A percentile compares a stretch with the other conserved stretches of the same genome.
These are phyloP conservation scores for Poeciliopsis paucimaculata DNA, from an alignment of 2,797 vertebrate species.

Conservation along the genomic window DNA sequence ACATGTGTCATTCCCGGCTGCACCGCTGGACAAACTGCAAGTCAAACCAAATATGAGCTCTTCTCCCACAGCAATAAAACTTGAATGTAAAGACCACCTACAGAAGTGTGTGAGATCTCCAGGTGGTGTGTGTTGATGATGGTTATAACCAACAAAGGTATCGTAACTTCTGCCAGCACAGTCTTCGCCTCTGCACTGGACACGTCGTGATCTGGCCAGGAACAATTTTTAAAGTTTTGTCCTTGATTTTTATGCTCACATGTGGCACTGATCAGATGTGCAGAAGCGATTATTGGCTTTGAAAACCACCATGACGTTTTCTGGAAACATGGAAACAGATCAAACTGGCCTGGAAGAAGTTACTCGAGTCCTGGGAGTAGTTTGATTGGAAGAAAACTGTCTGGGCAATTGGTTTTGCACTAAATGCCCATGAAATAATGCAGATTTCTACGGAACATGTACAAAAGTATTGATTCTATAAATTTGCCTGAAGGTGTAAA, in stretches of 20 bases:
- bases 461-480: constrained; percentile 11
- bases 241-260: constrained; percentile 21
- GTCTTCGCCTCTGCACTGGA: neutral
- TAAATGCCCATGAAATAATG: constrained; percentile 41
- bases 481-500: constrained; percentile 19
- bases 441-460: constrained; percentile 23
- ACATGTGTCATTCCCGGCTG: neutral
- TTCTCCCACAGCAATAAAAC: constrained; percentile 45
- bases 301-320: constrained; percentile 20
- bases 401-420: constrained; percentile 46
- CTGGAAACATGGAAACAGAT: constrained; percentile 20
- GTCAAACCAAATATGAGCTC: constrained; percentile 22
- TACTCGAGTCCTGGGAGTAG: constrained; percentile 5
- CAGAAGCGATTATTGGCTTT: constrained; percentile 10
- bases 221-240: neutral
- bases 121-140: neutral
- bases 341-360: constrained; percentile 14
- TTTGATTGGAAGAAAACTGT: constrained; percentile 24
- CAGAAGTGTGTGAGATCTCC: constrained; percentile 18
- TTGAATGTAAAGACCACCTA: constrained; percentile 55
- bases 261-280: constrained; percentile 47
- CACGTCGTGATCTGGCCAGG: neutral
- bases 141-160: constrained; percentile 11
- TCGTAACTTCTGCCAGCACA: constrained; percentile 42
- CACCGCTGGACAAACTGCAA: constrained; percentile 14